Evolutionary conservation across 2,797 vertebrate species (phyloP).

Genomic region (Sebastes goodei): DNA sequence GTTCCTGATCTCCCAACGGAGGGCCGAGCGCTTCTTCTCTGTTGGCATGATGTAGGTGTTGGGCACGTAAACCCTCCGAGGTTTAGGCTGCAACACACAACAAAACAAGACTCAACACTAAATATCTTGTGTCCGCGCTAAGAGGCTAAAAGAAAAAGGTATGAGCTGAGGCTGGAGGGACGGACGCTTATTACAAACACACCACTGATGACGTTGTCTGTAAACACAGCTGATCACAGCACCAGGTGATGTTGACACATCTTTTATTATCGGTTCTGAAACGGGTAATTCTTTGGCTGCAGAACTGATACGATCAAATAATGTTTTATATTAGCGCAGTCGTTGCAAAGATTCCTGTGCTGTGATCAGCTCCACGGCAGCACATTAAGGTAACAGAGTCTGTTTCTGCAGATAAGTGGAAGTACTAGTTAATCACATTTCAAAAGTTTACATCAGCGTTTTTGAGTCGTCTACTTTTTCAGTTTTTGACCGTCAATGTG

Average conservation of each 20-base stretch:
- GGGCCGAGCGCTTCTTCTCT: slow-evolving; percentile 87
- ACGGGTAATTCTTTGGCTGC: background rate
- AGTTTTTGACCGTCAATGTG: too few relatives aligned
- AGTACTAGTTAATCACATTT: too few relatives aligned
- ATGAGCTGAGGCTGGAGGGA: background rate
- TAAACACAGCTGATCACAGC: background rate
- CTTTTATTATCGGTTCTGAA: background rate
- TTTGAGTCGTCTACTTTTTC: too few relatives aligned
- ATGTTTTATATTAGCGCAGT: too few relatives aligned
- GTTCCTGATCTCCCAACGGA: slow-evolving; percentile 88
- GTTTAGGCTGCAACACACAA: slow-evolving; percentile 68
- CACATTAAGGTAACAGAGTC: background rate
- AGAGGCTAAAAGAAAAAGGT: too few relatives aligned
- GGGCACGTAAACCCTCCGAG: slow-evolving; percentile 72
- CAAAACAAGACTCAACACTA: background rate
- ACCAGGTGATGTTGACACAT: background rate
- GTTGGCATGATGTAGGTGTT: slow-evolving; percentile 89
- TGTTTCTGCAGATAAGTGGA: too few relatives aligned
- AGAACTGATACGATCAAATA: too few relatives aligned
- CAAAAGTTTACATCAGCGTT: too few relatives aligned
- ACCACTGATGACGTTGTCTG: background rate
- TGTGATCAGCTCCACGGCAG: background rate
- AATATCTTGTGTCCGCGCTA: too few relatives aligned
- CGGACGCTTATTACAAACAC: background rate
- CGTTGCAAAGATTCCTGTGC: background rate